Evolutionary conservation across 2,113 vertebrate genomes (phyloP).

Genomic region (Apistogramma diplotaenia): DNA sequence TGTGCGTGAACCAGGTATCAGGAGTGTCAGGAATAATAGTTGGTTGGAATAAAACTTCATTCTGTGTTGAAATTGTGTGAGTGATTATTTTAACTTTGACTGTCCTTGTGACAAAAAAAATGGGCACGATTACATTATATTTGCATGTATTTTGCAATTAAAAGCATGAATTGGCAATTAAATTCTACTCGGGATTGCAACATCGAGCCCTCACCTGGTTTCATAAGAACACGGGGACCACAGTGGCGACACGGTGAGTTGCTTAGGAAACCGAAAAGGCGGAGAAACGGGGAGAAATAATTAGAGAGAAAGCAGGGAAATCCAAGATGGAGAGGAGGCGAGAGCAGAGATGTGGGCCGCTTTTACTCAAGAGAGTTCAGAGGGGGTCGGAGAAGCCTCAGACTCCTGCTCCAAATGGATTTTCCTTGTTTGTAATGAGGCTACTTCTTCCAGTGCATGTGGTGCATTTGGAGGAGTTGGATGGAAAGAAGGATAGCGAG

Average conservation of each 20-base stretch:
- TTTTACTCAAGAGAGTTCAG: conserved; percentile 72
- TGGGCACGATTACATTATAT: neutral
- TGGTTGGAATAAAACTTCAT: neutral
- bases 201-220: neutral
- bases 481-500: conserved; percentile 9
- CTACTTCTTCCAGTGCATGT: conserved; percentile 59
- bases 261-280: neutral
- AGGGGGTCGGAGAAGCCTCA: conserved; percentile 63
- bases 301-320: conserved; percentile 11
- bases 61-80: neutral
- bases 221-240: neutral
- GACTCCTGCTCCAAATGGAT: conserved; percentile 77
- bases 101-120: neutral
- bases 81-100: neutral
- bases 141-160: neutral
- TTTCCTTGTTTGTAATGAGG: conserved; percentile 78
- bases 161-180: neutral
- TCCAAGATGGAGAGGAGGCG: conserved; percentile 1
- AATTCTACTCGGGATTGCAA: neutral
- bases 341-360: conserved; percentile 39
- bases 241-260: neutral
- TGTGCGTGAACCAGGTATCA: neutral
- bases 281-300: conserved; percentile 27
- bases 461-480: conserved; percentile 11
- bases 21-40: neutral